Evolutionary conservation across 2,797 vertebrate genomes (phyloP).

Genomic region (Brachymystax lenok): DNA sequence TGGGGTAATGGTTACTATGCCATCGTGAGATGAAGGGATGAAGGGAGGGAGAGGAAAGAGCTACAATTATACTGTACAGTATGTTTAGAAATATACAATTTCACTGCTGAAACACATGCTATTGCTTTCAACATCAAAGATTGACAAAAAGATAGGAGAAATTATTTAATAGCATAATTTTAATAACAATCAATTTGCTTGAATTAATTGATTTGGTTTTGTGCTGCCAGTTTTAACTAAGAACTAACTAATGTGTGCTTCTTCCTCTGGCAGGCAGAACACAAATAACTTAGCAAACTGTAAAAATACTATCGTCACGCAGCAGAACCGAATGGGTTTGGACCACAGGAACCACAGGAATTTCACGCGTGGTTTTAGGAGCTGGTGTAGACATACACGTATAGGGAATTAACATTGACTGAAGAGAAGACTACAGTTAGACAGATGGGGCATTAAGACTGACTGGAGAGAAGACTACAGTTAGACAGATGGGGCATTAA

Average conservation of each 20-base stretch:
- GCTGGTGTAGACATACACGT: background rate
- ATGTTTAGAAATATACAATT: background rate
- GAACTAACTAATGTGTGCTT: background rate
- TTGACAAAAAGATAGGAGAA: background rate
- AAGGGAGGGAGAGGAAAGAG: slow-evolving; percentile 11
- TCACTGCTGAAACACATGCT: slow-evolving; percentile 17
- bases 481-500: background rate
- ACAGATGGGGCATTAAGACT: no score
- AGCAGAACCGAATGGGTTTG: background rate
- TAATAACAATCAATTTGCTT: background rate
- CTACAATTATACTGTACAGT: background rate
- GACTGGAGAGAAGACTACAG: no score
- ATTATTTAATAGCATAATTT: background rate
- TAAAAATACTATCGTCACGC: background rate
- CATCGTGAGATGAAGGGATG: background rate
- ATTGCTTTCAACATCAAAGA: background rate
- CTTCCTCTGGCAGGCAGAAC: background rate
- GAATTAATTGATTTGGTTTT: background rate
- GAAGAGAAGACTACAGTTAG: background rate
- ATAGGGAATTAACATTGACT: background rate
- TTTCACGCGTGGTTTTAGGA: slow-evolving; percentile 21
- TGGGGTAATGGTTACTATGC: background rate
- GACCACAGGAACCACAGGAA: slow-evolving; percentile 15
- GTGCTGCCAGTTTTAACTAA: background rate
- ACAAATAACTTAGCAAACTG: background rate